Percentiles rank a stretch among this genome's conserved stretches.
phyloP scores from a whole-genome alignment of 2,888 invertebrate genomes.

The Lydus trimaculatus region DNA sequence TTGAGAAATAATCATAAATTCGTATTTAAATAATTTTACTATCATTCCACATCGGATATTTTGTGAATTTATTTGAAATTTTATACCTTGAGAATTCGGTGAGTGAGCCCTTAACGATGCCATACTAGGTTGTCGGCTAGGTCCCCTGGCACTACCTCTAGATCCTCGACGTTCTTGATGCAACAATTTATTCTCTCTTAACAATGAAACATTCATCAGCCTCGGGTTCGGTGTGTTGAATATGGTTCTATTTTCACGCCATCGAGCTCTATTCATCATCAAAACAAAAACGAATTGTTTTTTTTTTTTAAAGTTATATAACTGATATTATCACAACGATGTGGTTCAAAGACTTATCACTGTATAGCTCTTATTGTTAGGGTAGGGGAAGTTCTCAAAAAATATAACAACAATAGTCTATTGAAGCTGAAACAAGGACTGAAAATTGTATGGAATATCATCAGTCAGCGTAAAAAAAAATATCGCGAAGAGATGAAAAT shows the following conservation, averaged over 20 bases:
- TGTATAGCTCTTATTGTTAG: background rate
- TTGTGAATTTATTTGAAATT: background rate
- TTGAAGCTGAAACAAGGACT: background rate
- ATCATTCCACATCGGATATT: background rate
- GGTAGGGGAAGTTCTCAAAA: no score
- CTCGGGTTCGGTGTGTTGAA: conserved; percentile 95
- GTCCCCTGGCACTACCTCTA: conserved; percentile 78
- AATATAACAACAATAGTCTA: background rate
- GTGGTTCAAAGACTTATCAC: background rate
- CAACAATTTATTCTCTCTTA: conserved; percentile 81
- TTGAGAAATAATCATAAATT: background rate
- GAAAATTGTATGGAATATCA: background rate
- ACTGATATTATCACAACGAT: background rate
- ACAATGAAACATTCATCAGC: conserved; percentile 88
- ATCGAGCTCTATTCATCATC: conserved; percentile 74
- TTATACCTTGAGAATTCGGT: conserved; percentile 72
- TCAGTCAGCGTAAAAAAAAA: background rate
- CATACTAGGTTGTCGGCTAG: conserved; percentile 86
- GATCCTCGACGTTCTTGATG: conserved; percentile 84
- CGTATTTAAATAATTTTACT: background rate
- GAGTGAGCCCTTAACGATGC: conserved; percentile 84
- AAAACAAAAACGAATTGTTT: background rate
- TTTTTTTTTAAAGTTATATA: no score
- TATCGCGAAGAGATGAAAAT: background rate
- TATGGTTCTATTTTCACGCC: conserved; percentile 91